Percentiles rank a stretch among this genome's conserved stretches.
Evolutionary conservation across 2,888 invertebrate genomes (phyloP).

Genomic region (Eupithecia exiguata): DNA sequence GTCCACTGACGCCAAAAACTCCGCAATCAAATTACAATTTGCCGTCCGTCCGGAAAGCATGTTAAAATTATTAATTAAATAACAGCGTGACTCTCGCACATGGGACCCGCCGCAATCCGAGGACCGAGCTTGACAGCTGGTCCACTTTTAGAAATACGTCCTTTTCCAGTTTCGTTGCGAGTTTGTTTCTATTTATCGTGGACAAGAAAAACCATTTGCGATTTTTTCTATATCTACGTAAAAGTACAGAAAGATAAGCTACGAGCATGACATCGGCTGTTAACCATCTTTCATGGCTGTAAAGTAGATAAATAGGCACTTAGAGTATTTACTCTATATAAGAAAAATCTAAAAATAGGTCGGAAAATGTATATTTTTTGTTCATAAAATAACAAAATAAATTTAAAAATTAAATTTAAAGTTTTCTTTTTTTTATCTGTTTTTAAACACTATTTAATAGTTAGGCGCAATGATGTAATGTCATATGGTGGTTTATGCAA

Average conservation of each 20-base stretch:
- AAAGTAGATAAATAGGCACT: not conserved
- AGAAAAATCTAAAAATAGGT: too few species aligned
- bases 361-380: too few species aligned
- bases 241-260: not conserved
- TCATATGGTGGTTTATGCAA: too few species aligned
- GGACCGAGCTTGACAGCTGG: slow-evolving; percentile 18
- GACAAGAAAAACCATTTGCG: not conserved
- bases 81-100: slow-evolving; percentile 41
- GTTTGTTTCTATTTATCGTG: not conserved
- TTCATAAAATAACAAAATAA: too few species aligned
- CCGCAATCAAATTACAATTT: slow-evolving; percentile 44
- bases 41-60: slow-evolving; percentile 42
- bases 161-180: not conserved
- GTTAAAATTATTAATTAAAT: slow-evolving; percentile 47
- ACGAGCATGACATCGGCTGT: not conserved
- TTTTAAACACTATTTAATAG: too few species aligned
- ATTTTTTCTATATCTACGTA: not conserved
- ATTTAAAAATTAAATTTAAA: too few species aligned
- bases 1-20: slow-evolving; percentile 17
- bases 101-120: slow-evolving; percentile 29
- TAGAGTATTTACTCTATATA: too few species aligned
- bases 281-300: not conserved
- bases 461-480: too few species aligned
- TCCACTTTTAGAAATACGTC: slow-evolving; percentile 2
- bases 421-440: too few species aligned